Percentiles rank a stretch among this genome's conserved stretches.
Conservation (phyloP, 2,888 invertebrate species). For the Nasonovia ribisnigri region DNA sequence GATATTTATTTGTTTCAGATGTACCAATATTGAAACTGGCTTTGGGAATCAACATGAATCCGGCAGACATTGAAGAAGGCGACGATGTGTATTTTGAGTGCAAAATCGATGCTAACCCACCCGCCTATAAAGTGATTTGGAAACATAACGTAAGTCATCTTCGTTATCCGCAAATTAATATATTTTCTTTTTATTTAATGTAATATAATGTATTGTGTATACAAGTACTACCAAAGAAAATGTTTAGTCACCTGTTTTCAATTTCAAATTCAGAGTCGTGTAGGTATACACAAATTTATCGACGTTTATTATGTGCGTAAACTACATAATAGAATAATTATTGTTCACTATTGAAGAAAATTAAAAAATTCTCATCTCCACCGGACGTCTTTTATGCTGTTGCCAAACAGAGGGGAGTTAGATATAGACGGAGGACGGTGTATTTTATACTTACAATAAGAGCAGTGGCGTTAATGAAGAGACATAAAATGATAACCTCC, state of each 20-base stretch:
- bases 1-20: slow-evolving; percentile 72
- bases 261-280: not conserved
- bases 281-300: not conserved
- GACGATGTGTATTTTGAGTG: slow-evolving; percentile 87
- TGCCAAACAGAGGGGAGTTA: not conserved
- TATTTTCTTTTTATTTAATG: not conserved
- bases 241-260: not conserved
- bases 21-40: slow-evolving; percentile 79
- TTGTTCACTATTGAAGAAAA: not conserved
- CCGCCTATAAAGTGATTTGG: slow-evolving; percentile 85
- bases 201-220: not conserved
- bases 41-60: slow-evolving; percentile 82
- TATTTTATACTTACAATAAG: not conserved
- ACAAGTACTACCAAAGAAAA: not conserved
- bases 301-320: not conserved
- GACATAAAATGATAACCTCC: not conserved
- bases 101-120: slow-evolving; percentile 82
- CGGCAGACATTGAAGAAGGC: slow-evolving; percentile 84
- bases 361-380: not conserved
- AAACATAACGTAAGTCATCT: slow-evolving; percentile 80
- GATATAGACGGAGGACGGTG: not conserved
- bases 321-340: not conserved
- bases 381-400: not conserved
- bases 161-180: not conserved
- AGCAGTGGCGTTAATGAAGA: slow-evolving; percentile 35